These are phyloP conservation scores for Clostera curtula DNA, from an alignment of 2,888 invertebrate genomes.

Conservation along the genomic window DNA sequence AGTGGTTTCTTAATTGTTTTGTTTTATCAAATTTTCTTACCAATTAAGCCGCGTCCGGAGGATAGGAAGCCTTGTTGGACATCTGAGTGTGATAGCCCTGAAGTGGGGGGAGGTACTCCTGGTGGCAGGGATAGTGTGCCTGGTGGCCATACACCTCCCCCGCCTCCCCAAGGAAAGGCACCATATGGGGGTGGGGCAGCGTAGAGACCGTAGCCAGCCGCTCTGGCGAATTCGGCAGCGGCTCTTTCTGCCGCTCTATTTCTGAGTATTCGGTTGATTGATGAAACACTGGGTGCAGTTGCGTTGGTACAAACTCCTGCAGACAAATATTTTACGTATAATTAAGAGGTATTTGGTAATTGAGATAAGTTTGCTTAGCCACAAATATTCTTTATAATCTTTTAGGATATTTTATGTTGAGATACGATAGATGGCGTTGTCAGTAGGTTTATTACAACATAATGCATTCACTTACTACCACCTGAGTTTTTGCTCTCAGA, in stretches of 20 bases:
- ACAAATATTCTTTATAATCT: constrained; percentile 24
- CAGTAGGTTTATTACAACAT: too few species aligned
- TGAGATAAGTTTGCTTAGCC: constrained; percentile 19
- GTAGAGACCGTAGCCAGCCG: constrained; percentile 91
- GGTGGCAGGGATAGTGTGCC: constrained; percentile 73
- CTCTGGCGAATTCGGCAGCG: constrained; percentile 95
- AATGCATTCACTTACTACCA: too few species aligned
- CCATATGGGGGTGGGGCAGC: constrained; percentile 83
- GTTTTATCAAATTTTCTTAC: constrained; percentile 25
- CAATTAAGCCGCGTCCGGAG: constrained; percentile 55
- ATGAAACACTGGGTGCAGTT: constrained; percentile 97
- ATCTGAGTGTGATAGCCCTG: constrained; percentile 64
- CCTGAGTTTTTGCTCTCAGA: too few species aligned
- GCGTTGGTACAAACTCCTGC: constrained; percentile 95
- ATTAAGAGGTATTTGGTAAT: too few species aligned
- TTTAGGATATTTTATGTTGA: too few species aligned
- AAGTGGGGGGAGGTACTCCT: constrained; percentile 57
- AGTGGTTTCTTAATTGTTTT: not conserved
- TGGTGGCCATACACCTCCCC: constrained; percentile 72
- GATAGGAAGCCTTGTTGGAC: constrained; percentile 65
- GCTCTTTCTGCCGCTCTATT: constrained; percentile 97
- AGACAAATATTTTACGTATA: constrained; percentile 21
- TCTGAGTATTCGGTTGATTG: constrained; percentile 95
- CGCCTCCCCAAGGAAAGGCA: constrained; percentile 72
- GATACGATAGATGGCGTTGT: too few species aligned